phyloP scores from a whole-genome alignment of 2,888 invertebrate species.

The Drosophila incognita region DNA sequence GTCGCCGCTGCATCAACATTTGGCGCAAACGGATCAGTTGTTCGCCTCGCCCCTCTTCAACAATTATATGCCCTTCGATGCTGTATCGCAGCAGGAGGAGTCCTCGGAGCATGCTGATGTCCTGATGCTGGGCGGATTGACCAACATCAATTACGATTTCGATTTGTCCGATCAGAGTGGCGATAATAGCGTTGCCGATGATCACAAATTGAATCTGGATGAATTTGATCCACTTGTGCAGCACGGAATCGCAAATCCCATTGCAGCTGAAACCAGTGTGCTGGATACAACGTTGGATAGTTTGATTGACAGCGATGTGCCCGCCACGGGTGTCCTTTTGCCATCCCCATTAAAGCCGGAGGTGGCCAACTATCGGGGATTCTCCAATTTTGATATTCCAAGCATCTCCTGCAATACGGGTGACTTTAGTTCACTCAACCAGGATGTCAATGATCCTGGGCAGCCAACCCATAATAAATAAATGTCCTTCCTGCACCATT shows the following conservation, averaged over 20 bases:
- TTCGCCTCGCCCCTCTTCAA: slow-evolving; percentile 87
- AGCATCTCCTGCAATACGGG: slow-evolving; percentile 89
- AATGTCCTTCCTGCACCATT: slow-evolving; percentile 10
- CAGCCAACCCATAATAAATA: slow-evolving; percentile 26
- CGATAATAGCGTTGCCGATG: slow-evolving; percentile 89
- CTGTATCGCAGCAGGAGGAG: slow-evolving; percentile 86
- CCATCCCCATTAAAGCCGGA: slow-evolving; percentile 88
- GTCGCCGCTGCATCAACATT: slow-evolving; percentile 66
- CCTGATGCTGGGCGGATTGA: slow-evolving; percentile 86
- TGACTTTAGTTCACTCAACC: slow-evolving; percentile 85
- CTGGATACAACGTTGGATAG: slow-evolving; percentile 64
- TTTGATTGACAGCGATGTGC: slow-evolving; percentile 84
- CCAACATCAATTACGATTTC: slow-evolving; percentile 91
- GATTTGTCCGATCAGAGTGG: slow-evolving; percentile 91
- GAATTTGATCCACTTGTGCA: slow-evolving; percentile 84
- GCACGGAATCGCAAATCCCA: slow-evolving; percentile 18
- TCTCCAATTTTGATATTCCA: slow-evolving; percentile 88
- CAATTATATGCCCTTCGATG: slow-evolving; percentile 86
- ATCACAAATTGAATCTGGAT: slow-evolving; percentile 81
- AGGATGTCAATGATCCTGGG: slow-evolving; percentile 48
- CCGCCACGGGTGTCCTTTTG: slow-evolving; percentile 85
- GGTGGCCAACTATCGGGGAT: slow-evolving; percentile 87
- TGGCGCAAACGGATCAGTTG: slow-evolving; percentile 85
- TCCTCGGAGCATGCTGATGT: slow-evolving; percentile 87
- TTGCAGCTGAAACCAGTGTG: slow-evolving; percentile 27